These are phyloP conservation scores for Florisuga fusca DNA, from an alignment of 2,797 vertebrate species.

Conservation along the genomic window DNA sequence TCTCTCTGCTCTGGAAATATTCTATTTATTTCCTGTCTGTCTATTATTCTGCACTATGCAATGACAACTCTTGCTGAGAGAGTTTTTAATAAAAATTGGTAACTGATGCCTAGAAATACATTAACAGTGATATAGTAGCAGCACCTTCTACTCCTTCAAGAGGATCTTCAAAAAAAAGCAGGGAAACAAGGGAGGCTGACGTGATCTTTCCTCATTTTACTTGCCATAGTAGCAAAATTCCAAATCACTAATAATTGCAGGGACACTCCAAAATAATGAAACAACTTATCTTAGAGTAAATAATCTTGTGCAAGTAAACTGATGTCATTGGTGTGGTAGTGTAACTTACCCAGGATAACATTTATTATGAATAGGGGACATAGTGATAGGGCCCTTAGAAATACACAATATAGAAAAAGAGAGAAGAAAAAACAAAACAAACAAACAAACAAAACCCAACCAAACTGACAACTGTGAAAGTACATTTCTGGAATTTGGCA, in stretches of 20 bases:
- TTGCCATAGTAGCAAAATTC: neutral
- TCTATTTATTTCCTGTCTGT: constrained; percentile 5
- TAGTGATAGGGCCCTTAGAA: neutral
- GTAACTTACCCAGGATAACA: neutral
- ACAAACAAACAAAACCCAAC: too few species aligned
- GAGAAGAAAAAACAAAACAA: neutral
- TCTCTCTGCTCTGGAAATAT: neutral
- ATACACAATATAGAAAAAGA: neutral
- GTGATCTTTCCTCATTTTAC: neutral
- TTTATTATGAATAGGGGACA: neutral
- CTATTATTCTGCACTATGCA: neutral
- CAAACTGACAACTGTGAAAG: neutral
- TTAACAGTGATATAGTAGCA: neutral
- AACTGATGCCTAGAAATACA: neutral
- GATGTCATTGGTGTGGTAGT: neutral
- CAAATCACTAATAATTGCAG: neutral
- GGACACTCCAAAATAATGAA: neutral
- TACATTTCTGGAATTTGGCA: constrained; percentile 44
- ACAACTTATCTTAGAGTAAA: constrained; percentile 11
- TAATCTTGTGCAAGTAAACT: constrained; percentile 4
- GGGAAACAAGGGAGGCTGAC: neutral
- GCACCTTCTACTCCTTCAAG: neutral
- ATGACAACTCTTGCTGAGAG: neutral
- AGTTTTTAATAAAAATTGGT: neutral
- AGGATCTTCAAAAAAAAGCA: neutral